phyloP scores from a whole-genome alignment of 2,113 vertebrate species.

The Clarias macrocephalus region DNA sequence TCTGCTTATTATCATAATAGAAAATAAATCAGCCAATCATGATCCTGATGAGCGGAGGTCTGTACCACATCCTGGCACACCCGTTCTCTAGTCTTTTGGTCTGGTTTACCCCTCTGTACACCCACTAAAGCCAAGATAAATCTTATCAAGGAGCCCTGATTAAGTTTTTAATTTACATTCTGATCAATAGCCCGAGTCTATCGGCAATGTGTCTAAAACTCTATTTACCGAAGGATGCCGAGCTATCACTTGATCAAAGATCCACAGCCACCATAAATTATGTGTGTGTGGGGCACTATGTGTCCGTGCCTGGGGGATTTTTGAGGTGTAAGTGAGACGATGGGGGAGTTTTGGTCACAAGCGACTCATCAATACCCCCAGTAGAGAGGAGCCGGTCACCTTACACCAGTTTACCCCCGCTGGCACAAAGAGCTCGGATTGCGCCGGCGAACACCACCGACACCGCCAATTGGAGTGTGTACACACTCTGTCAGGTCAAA shows the following conservation, averaged over 20 bases:
- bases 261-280: slow-evolving; percentile 93
- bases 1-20: background rate
- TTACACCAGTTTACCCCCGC: slow-evolving; percentile 34
- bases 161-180: slow-evolving; percentile 99
- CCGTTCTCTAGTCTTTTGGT: slow-evolving; percentile 54
- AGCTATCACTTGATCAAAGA: slow-evolving; percentile 99
- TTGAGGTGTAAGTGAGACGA: slow-evolving; percentile 52
- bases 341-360: slow-evolving; percentile 51
- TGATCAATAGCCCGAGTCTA: slow-evolving; percentile 99
- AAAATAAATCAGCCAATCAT: background rate
- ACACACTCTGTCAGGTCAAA: slow-evolving; percentile 14
- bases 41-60: background rate
- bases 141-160: slow-evolving; percentile 91
- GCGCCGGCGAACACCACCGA: slow-evolving; percentile 5
- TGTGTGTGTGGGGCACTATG: slow-evolving; percentile 52
- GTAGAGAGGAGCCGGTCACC: slow-evolving; percentile 47
- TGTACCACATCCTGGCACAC: slow-evolving; percentile 52
- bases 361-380: slow-evolving; percentile 46
- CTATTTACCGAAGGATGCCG: slow-evolving; percentile 98
- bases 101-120: slow-evolving; percentile 65
- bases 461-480: background rate
- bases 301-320: slow-evolving; percentile 23
- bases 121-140: slow-evolving; percentile 76
- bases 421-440: slow-evolving; percentile 19
- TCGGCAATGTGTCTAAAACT: slow-evolving; percentile 99